Conservation (phyloP, 2,113 vertebrate species). For the Pipa parva region DNA sequence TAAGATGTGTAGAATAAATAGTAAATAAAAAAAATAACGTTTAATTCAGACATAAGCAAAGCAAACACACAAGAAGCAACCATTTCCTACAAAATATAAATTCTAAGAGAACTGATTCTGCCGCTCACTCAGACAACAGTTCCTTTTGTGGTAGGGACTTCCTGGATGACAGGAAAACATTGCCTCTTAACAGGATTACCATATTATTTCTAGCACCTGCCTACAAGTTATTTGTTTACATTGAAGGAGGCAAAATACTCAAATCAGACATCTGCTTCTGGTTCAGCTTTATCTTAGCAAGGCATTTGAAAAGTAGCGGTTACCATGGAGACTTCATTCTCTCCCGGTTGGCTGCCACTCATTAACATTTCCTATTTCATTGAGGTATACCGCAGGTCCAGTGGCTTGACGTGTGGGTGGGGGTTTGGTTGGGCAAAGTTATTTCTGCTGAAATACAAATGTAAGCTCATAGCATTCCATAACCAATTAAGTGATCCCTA, state of each 20-base stretch:
- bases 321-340: slow-evolving; percentile 79
- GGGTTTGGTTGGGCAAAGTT: no score
- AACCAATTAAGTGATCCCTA: slow-evolving; percentile 49
- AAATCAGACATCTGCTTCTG: slow-evolving; percentile 79
- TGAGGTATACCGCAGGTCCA: slow-evolving; percentile 74
- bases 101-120: slow-evolving; percentile 73
- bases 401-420: no score
- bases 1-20: no score
- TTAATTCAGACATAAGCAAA: slow-evolving; percentile 58
- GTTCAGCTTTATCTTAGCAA: slow-evolving; percentile 76
- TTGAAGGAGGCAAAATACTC: slow-evolving; percentile 72
- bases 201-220: slow-evolving; percentile 84
- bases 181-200: slow-evolving; percentile 81
- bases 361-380: slow-evolving; percentile 75
- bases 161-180: slow-evolving; percentile 72
- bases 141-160: slow-evolving; percentile 68
- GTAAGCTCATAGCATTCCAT: slow-evolving; percentile 50
- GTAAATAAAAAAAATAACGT: not conserved
- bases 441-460: slow-evolving; percentile 50
- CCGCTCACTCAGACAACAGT: slow-evolving; percentile 67
- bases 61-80: slow-evolving; percentile 68
- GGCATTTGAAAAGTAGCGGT: slow-evolving; percentile 77
- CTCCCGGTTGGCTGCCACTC: slow-evolving; percentile 68
- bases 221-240: slow-evolving; percentile 84
- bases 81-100: slow-evolving; percentile 75